phyloP scores from a whole-genome alignment of 2,797 vertebrate species.

The Rhincodon typus region DNA sequence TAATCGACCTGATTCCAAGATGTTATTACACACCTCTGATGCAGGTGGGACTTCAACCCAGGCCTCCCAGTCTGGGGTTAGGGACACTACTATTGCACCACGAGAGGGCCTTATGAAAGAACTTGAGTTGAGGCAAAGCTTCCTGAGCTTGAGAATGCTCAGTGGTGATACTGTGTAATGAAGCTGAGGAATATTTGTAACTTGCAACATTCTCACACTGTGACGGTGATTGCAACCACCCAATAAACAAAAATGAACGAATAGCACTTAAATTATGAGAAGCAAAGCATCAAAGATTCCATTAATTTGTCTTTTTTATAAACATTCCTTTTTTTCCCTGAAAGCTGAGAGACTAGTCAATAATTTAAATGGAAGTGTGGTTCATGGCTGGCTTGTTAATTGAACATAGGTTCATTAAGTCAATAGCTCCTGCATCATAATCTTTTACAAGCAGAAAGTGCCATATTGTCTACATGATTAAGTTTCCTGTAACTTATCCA shows the following conservation, averaged over 20 bases:
- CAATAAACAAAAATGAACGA: neutral
- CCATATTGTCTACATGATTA: slow-evolving; percentile 7
- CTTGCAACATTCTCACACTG: neutral
- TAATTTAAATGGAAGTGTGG: neutral
- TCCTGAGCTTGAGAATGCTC: too few relatives aligned
- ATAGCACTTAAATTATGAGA: neutral
- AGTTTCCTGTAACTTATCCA: neutral
- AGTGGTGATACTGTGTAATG: too few relatives aligned
- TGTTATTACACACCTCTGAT: too few relatives aligned
- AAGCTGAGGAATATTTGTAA: neutral
- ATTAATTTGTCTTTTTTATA: neutral
- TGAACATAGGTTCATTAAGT: neutral
- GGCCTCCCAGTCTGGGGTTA: too few relatives aligned
- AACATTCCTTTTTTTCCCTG: neutral
- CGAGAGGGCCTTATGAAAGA: too few relatives aligned
- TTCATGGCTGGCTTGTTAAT: slow-evolving; percentile 3
- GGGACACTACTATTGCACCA: too few relatives aligned
- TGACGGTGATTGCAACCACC: neutral
- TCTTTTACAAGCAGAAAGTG: neutral
- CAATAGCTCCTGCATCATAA: neutral
- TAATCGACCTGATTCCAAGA: too few relatives aligned
- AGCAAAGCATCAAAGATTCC: neutral
- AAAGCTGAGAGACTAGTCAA: neutral
- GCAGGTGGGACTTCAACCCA: too few relatives aligned
- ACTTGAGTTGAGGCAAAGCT: too few relatives aligned